phyloP scores from a whole-genome alignment of 2,888 invertebrate genomes.

The Cryptocheilus praepositus region DNA sequence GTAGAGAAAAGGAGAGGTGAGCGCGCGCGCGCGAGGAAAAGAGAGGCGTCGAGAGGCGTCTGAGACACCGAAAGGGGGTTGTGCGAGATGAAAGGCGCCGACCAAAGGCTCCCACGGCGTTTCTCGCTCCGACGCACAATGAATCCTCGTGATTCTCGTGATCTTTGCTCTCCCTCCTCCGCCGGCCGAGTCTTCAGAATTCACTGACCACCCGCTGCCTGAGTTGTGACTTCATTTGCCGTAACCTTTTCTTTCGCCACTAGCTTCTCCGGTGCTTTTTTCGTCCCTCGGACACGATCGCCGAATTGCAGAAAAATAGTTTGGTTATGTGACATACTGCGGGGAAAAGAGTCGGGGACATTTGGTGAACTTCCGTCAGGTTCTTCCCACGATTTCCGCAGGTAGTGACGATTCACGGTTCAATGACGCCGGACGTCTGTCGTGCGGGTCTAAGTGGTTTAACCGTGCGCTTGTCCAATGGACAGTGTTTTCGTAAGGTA shows the following conservation, averaged over 20 bases:
- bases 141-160: slow-evolving; percentile 65
- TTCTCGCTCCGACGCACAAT: slow-evolving; percentile 63
- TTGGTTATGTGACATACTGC: background rate
- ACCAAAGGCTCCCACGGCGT: slow-evolving; percentile 69
- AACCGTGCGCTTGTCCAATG: too few species aligned
- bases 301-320: too few species aligned
- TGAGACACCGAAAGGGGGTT: slow-evolving; percentile 51
- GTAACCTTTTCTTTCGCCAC: slow-evolving; percentile 41
- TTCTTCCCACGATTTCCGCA: too few species aligned
- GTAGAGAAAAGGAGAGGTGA: slow-evolving; percentile 31
- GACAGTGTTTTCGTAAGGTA: background rate
- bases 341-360: background rate
- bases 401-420: background rate
- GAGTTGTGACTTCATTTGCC: slow-evolving; percentile 73
- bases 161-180: slow-evolving; percentile 8
- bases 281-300: slow-evolving; percentile 21
- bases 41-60: slow-evolving; percentile 24
- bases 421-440: background rate
- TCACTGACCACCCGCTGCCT: slow-evolving; percentile 71
- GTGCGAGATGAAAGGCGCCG: slow-evolving; percentile 71
- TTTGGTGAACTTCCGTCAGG: background rate
- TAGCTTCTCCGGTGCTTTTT: background rate
- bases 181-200: slow-evolving; percentile 1
- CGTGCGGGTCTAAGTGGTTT: background rate
- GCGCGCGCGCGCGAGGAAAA: background rate